Base-by-base conservation (phyloP, 1,140 invertebrate species). In the Drosophila tsacasi region DNA sequence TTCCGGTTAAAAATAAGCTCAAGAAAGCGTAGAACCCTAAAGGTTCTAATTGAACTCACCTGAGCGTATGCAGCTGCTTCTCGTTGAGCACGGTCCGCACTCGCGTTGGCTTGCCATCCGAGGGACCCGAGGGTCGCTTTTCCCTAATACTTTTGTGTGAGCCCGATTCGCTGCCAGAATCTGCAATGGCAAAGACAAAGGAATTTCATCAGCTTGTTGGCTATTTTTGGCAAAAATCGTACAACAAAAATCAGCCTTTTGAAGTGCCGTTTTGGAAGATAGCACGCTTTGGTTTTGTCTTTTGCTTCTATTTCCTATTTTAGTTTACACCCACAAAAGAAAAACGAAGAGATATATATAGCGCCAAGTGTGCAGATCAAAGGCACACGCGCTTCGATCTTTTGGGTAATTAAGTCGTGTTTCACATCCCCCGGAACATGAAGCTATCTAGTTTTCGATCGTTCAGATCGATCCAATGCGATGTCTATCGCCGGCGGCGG, bases 51-150 rank as follows among this genome's bases (percentile, higher is more conserved):
- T 27, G 8, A 6, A 55, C 82, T 83, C 83, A 95, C 92, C 97
- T 95, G 74, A 99, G 94, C 3, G 98, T 99, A 94, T 99, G 98
- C 76, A 99, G 94, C 93, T 99, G 99, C 93, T 99, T 99, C 93
- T 99, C 99, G 93, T 99, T 99, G 6, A 99, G 95, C 2, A 99
- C 99, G 2, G 99, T 99, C 60, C 99, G 95, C 6, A 99, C 98
- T 80, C 99, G 94, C 5, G 99, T 99, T 0, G 99, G 98, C 93
- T 99, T 99, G n/a, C 97, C 97, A 93, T 98, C 97, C 37, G 96
- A 95, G 37, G 93, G 95, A 93, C 90, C 95, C 86, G 94, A 94
- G 91, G 83, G 95, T 87, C 94, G 93, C 84, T 94, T 94, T 46
- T 94, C 94, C 39, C 96, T 94, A 69, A 95, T 95, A 78, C 96